Base-by-base conservation (phyloP, 2,888 invertebrate genomes). In the Noctua janthe region DNA sequence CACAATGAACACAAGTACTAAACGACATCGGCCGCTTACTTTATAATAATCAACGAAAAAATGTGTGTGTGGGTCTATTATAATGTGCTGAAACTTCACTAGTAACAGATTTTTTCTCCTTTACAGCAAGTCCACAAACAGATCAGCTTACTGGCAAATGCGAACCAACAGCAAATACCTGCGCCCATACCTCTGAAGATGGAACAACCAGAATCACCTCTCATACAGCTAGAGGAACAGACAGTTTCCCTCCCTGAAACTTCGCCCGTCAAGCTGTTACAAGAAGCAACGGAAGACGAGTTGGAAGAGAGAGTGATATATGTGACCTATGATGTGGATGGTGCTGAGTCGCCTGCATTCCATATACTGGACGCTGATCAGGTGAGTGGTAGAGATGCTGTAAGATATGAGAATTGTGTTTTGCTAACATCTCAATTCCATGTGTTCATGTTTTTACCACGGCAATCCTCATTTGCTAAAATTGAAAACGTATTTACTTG, bases 241-340 rank as follows among this genome's bases (percentile, higher is more conserved):
- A 80, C 78, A 6, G 59, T 81, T 11, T 59, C 78, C n/a, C 85
- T 87, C 4, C 79, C 83, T 5, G 76, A 74, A 69, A 0, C 70
- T 0, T 81, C 84, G 3, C 82, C 89, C 7, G 70, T 67, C 51
- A 84, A 84, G 15, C 67, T 84, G 66, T 66, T 87, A 23, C 87
- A 88, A 10, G 89, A 90, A 35, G 78, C 78, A 8, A 62, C 82
- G n/a, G 86, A 88, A 13, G 90, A 88, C 2, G 89, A 85, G 10
- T 43, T 83, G 5, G 94, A 94, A 23, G 96, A 96, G 80, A 90
- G 94, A 29, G 95, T 97, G 72, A 96, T 97, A 29, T 97, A 96
- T 90, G 97, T 97, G 69, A 93, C 97, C 2, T 97, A 97, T 80
- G 95, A 96, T 80, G 91, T 94, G 3, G 93, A 94, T n/a, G 94